Conservation (phyloP, 2,797 vertebrate species). For the Enteromius paludinosus region DNA sequence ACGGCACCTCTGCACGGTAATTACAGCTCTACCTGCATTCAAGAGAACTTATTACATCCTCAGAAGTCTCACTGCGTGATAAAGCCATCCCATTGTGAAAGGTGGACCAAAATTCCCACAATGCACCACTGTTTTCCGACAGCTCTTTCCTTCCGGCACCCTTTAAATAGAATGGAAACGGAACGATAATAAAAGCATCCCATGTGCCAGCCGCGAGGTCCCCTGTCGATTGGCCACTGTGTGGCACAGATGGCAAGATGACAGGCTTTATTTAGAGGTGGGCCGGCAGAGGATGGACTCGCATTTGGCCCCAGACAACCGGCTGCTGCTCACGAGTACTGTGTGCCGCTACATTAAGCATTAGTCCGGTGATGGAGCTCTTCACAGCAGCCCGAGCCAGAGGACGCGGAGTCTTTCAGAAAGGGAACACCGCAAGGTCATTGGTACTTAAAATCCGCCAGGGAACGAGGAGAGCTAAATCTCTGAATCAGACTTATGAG, state of each 20-base stretch:
- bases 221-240: constrained; percentile 68
- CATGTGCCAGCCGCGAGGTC: constrained; percentile 59
- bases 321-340: constrained; percentile 65
- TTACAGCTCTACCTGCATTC: constrained; percentile 67
- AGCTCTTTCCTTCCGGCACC: constrained; percentile 36
- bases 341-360: constrained; percentile 69
- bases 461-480: constrained; percentile 36
- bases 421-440: constrained; percentile 31
- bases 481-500: constrained; percentile 42
- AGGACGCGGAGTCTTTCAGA: constrained; percentile 46
- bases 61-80: constrained; percentile 62
- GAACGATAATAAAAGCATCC: constrained; percentile 63
- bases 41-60: constrained; percentile 43
- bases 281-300: constrained; percentile 61
- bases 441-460: constrained; percentile 36
- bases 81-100: constrained; percentile 57
- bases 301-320: constrained; percentile 59
- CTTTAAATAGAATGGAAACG: constrained; percentile 44
- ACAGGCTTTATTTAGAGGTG: constrained; percentile 76
- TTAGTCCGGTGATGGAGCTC: constrained; percentile 38
- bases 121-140: constrained; percentile 41
- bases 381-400: constrained; percentile 26
- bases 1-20: constrained; percentile 67
- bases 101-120: constrained; percentile 50
- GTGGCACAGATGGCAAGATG: constrained; percentile 76